These are phyloP conservation scores for Bettongia penicillata DNA, from an alignment of 2,113 vertebrate genomes.

Conservation along the genomic window DNA sequence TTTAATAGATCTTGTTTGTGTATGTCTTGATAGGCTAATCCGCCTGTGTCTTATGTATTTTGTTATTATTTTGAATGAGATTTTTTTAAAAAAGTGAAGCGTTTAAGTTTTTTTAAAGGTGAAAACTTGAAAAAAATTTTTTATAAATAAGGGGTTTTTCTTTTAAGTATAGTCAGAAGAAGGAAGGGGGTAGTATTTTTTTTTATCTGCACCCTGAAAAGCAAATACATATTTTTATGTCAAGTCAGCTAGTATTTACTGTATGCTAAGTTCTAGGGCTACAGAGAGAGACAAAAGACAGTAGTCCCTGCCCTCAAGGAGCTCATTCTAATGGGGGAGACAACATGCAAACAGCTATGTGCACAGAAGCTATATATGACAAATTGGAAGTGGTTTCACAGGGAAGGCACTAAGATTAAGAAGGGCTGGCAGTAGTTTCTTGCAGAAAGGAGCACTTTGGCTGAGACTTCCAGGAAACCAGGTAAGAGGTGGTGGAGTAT, in stretches of 20 bases:
- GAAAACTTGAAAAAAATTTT: slow-evolving; percentile 33
- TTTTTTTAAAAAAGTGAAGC: slow-evolving; percentile 38
- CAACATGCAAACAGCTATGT: neutral
- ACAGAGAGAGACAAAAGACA: neutral
- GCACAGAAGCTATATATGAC: neutral
- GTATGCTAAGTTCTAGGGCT: neutral
- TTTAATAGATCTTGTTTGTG: neutral
- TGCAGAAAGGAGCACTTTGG: neutral
- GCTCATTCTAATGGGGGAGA: neutral
- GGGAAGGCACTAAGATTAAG: neutral
- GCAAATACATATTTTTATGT: slow-evolving; percentile 82
- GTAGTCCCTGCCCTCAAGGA: neutral
- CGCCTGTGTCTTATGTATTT: neutral
- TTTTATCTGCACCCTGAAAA: slow-evolving; percentile 29
- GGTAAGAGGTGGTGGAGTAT: neutral
- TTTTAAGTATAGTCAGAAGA: slow-evolving; percentile 78
- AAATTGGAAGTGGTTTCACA: neutral
- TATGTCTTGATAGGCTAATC: neutral
- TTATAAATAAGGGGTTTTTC: slow-evolving; percentile 2
- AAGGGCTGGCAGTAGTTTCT: neutral
- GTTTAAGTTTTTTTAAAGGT: slow-evolving; percentile 35
- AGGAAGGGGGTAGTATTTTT: slow-evolving; percentile 78
- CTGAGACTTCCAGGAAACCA: neutral
- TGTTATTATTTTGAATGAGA: neutral
- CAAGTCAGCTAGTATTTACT: slow-evolving; percentile 28